Evolutionary conservation across 2,113 vertebrate species (phyloP).

Genomic region (Bubo blakistoni): DNA sequence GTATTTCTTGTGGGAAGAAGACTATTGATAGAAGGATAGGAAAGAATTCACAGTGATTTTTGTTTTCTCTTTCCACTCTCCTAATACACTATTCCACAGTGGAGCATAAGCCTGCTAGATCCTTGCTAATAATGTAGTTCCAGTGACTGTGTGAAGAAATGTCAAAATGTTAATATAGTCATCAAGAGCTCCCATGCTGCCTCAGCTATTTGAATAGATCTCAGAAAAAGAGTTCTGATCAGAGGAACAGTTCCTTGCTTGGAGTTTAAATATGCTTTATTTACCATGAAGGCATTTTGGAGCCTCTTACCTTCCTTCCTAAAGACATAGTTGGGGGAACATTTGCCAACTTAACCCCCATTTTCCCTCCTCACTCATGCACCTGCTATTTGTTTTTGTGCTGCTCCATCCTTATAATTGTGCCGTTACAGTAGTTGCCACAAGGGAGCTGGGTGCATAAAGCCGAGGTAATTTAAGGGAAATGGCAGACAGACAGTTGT

Average conservation of each 20-base stretch:
- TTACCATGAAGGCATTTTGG: not conserved
- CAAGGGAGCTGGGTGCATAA: not conserved
- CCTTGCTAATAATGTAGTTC: slow-evolving; percentile 10
- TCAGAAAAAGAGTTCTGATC: not conserved
- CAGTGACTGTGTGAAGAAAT: slow-evolving; percentile 28
- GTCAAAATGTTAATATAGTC: slow-evolving; percentile 45
- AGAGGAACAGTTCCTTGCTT: not conserved
- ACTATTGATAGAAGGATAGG: not conserved
- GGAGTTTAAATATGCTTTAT: not conserved
- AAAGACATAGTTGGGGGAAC: not conserved
- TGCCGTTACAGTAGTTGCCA: not conserved
- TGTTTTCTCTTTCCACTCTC: not conserved
- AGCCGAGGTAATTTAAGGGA: not conserved
- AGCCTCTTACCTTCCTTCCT: slow-evolving; percentile 7
- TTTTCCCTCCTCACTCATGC: not conserved
- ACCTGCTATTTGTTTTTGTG: not conserved
- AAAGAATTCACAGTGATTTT: not conserved
- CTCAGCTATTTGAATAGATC: slow-evolving; percentile 6
- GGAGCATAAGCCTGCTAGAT: not conserved
- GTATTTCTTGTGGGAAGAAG: not conserved
- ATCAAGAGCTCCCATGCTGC: slow-evolving; percentile 26
- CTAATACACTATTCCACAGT: not conserved
- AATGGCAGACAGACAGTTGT: not conserved
- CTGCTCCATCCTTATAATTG: not conserved
- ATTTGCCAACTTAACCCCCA: not conserved